A percentile compares a stretch with the other conserved stretches of the same genome.
Conservation (phyloP, 2,797 vertebrate species). For the Chloroceryle inda region DNA sequence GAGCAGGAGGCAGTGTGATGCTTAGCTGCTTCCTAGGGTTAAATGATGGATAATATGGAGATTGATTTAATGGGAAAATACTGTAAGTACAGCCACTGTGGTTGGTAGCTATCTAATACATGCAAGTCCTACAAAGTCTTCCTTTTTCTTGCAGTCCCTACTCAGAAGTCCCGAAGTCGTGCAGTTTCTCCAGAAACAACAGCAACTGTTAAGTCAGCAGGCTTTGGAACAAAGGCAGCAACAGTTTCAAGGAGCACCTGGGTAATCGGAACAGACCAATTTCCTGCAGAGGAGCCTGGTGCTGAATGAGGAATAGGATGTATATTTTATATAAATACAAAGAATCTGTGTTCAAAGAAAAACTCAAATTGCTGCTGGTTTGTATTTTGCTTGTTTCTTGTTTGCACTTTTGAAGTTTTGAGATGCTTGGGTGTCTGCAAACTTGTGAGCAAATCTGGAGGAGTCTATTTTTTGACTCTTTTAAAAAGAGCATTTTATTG, state of each 20-base stretch:
- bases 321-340: not conserved
- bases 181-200: slow-evolving; percentile 95
- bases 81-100: not conserved
- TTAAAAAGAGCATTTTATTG: slow-evolving; percentile 21
- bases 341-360: not conserved
- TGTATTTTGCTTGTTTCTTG: not conserved
- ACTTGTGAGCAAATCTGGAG: slow-evolving; percentile 26
- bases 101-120: not conserved
- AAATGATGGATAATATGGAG: not conserved
- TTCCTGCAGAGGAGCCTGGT: not conserved
- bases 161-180: slow-evolving; percentile 97
- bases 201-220: slow-evolving; percentile 91
- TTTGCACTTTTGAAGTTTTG: slow-evolving; percentile 53
- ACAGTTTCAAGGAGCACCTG: slow-evolving; percentile 84
- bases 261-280: slow-evolving; percentile 36
- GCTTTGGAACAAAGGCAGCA: slow-evolving; percentile 89
- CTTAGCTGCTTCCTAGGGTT: not conserved
- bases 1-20: not conserved
- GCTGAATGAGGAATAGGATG: not conserved
- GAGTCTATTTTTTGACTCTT: not conserved
- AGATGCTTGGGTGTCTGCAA: slow-evolving; percentile 25
- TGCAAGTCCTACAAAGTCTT: not conserved
- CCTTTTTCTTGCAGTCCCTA: slow-evolving; percentile 86
- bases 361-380: not conserved
- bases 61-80: not conserved